These are phyloP conservation scores for Microdon myrmicae DNA, from an alignment of 2,888 invertebrate species.

Conservation along the genomic window DNA sequence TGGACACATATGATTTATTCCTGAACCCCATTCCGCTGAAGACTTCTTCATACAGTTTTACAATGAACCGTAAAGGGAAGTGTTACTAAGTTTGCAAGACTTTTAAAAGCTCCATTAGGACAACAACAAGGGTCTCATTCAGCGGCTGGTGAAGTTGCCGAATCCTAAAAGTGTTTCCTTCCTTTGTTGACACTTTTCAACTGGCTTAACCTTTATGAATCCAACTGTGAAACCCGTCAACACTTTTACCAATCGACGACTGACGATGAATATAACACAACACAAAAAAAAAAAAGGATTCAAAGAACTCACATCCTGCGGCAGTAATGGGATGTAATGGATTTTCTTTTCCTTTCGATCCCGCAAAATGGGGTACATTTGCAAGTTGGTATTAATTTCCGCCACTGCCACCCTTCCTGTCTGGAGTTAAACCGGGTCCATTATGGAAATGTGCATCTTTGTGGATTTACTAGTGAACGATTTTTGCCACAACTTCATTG, in stretches of 20 bases:
- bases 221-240: conserved; percentile 36
- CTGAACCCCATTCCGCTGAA: conserved; percentile 16
- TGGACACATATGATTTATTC: conserved; percentile 31
- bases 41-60: conserved; percentile 22
- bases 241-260: conserved; percentile 30
- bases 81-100: conserved; percentile 34
- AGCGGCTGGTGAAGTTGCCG: conserved; percentile 19
- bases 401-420: conserved; percentile 4
- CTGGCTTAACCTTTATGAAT: conserved; percentile 8
- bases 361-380: conserved; percentile 21
- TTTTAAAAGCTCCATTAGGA: conserved; percentile 31
- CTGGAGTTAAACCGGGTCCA: conserved; percentile 2
- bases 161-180: conserved; percentile 32
- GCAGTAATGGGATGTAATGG: conserved; percentile 43
- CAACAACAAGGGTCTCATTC: conserved; percentile 8
- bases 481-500: neutral
- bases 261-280: no score
- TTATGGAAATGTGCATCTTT: conserved; percentile 22
- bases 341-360: conserved; percentile 34
- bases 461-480: conserved; percentile 6
- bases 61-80: conserved; percentile 19
- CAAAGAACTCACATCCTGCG: conserved; percentile 25
- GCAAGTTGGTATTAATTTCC: conserved; percentile 42
- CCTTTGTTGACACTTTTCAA: conserved; percentile 33
- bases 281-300: no score